Evolutionary conservation across 2,888 invertebrate species (phyloP), one percentile per base, ranked within the genome.

Genomic region (Platynereis dumerilii): DNA sequence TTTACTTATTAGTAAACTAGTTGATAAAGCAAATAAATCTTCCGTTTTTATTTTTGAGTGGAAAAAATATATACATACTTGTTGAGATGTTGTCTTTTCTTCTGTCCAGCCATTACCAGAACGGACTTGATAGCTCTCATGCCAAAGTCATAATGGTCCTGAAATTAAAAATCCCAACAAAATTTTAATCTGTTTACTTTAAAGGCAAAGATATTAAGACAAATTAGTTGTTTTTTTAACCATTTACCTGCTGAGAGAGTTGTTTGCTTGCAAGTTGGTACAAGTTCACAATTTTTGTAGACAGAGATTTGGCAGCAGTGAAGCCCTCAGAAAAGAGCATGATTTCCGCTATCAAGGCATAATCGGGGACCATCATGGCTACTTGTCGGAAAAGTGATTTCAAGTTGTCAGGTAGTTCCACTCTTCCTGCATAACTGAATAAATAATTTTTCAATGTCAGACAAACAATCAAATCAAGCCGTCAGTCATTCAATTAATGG

Each of bases 301-400:
- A 82, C 62, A 84, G 74, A 0, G 79, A 77, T 63, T 80, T 81
- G 39, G 83, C 83, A 34, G 78, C 77, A 15, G 72, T 74, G 70
- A 83, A 83, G 0, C 83, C 84, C 59, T 83, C 83, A 15, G 82
- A 83, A 75, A 84, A 84, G 45, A 83, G 74, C 76, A 83, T 81
- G 70, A 83, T 83, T 74, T 84, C 83, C 2, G 83, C 82, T 65
- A 84, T 84, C 55, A 79, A 77, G 0, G 79, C 75, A 66, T 82
- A 84, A 68, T 83, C 80, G 3, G 84, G 84, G 2, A 83, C 83
- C 83, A 83, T 83, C 84, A 84, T 84, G 61, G 83, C 83, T 24
- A 84, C 82, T 1, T 79, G 80, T 20, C 84, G 77, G 74, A 84
- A 84, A 67, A 84, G 68, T 2, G 81, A 80, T 72, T 83, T 83